phyloP scores from a whole-genome alignment of 2,113 vertebrate species.

The Lucifuga dentata region DNA sequence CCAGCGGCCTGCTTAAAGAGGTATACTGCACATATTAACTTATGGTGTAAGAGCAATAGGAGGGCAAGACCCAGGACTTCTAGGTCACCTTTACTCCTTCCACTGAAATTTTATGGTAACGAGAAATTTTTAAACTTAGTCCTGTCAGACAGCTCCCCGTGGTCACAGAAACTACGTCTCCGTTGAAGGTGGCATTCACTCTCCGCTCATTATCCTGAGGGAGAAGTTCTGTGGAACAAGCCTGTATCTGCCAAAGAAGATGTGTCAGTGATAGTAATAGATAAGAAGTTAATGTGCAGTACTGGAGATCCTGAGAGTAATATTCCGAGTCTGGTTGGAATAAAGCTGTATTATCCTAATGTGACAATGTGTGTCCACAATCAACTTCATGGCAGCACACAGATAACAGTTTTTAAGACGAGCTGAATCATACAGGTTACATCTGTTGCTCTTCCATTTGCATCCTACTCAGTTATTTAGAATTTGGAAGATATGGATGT shows the following conservation, averaged over 20 bases:
- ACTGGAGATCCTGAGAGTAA: no score
- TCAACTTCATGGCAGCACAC: no score
- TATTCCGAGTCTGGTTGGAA: no score
- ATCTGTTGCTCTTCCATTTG: no score
- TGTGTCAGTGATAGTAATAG: conserved; percentile 21
- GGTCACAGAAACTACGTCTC: conserved; percentile 51
- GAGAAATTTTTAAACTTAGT: conserved; percentile 36
- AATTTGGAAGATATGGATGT: no score
- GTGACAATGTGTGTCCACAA: no score
- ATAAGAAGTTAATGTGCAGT: no score
- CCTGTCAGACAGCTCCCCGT: conserved; percentile 52
- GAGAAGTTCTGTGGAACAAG: conserved; percentile 24
- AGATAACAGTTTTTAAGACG: no score
- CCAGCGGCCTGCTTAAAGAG: conserved; percentile 4
- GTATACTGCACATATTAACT: not conserved
- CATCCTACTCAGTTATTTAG: no score
- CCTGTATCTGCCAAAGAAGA: conserved; percentile 19
- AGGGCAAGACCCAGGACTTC: conserved; percentile 2
- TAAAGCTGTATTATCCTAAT: no score
- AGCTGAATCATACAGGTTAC: no score
- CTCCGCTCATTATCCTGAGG: conserved; percentile 55
- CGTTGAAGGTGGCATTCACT: conserved; percentile 66
- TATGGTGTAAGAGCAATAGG: not conserved
- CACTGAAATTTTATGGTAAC: conserved; percentile 56
- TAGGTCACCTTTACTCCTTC: conserved; percentile 44